These are phyloP conservation scores for Leptogaster cylindrica DNA, from an alignment of 2,888 invertebrate species.

Conservation along the genomic window DNA sequence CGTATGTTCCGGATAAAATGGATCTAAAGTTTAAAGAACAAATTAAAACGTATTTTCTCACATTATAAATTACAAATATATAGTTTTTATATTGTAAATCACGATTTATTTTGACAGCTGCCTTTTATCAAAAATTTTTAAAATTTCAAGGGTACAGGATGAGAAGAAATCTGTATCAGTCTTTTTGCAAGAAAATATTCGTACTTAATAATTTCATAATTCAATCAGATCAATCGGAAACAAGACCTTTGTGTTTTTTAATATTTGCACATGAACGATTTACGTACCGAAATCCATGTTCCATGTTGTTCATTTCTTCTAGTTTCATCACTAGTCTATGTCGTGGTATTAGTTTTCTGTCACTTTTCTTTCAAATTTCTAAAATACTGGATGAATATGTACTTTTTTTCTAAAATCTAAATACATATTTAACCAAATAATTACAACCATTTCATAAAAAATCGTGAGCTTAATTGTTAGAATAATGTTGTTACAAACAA, in stretches of 20 bases:
- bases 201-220: constrained; percentile 26
- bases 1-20: no score
- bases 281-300: constrained; percentile 14
- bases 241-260: constrained; percentile 1
- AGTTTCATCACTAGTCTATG: no score
- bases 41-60: constrained; percentile 3
- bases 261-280: constrained; percentile 13
- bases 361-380: neutral
- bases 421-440: constrained; percentile 24
- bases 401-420: constrained; percentile 20
- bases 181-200: constrained; percentile 35
- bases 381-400: constrained; percentile 39
- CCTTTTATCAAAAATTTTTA: constrained; percentile 27
- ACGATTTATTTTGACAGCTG: constrained; percentile 25
- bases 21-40: constrained; percentile 18
- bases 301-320: neutral
- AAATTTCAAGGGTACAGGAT: constrained; percentile 17
- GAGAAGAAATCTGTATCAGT: constrained; percentile 32
- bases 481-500: constrained; percentile 16
- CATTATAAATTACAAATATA: constrained; percentile 5
- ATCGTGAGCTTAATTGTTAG: constrained; percentile 22
- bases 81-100: constrained; percentile 5
- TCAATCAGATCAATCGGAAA: no score
- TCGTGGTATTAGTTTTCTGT: neutral
- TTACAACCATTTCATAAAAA: constrained; percentile 34